Base-by-base conservation (phyloP, 1,140 invertebrate species). In the Alviniconcha marisindica region DNA sequence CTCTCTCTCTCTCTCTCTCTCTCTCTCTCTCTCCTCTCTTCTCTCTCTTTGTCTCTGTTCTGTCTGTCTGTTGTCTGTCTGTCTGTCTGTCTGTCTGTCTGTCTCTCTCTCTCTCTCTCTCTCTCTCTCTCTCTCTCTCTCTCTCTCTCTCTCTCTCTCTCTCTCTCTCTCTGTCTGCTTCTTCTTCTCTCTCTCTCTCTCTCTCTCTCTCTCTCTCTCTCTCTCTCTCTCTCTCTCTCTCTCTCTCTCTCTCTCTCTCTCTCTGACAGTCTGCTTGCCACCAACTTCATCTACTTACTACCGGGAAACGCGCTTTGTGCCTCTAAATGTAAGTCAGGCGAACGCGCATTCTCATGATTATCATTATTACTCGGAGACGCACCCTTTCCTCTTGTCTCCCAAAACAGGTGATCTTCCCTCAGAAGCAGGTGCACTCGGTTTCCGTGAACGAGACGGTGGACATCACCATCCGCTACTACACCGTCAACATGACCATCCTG, bases 51-150 rank as follows among this genome's bases (percentile, higher is more conserved):
- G 24, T 33, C 24, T 44, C 40, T 73, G 7, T 73, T 4, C 31
- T 28, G 4, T n/a, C 36, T 28, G 18, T 36, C 24, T 31, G 4
- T 28, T 44, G 15, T 73, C 71, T 33, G 15, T 44, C 40, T 73
- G 24, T 73, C 40, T 44, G 4, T 73, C 71, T 33, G 15, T 44
- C 40, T 73, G 24, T 73, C 40, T 33, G 4, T 28, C 40, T 73
- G 24, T 40, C 40, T 73, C 71, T 73, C 71, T 73, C 71, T 73
- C 71, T 73, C 71, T 33, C 71, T 73, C 71, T 73, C 71, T 33
- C 71, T 33, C 71, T 33, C 71, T 33, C 71, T 33, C 71, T 28
- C 71, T 33, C 71, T 73, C 31, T 73, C 71, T 73, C 31, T 73
- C 31, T 73, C 71, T 73, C 71, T 33, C 71, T 73, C 71, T 33